Evolutionary conservation across 53 echinoderm and acorn worm species (phyloP).

Genomic region (Henricia sp.): DNA sequence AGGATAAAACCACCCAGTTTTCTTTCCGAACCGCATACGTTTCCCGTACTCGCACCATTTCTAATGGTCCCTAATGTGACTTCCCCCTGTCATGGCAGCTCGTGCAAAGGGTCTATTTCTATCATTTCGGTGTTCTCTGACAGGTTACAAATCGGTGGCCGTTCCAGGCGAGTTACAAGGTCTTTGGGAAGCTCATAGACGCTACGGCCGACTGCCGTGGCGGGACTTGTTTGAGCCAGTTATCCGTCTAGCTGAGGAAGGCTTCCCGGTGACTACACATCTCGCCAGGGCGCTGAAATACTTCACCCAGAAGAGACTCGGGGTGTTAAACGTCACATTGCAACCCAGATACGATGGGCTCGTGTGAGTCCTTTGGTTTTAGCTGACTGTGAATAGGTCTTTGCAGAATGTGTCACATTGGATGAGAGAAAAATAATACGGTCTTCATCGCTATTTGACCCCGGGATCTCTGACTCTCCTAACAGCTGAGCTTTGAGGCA

Average conservation of each 20-base stretch:
- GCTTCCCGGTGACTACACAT: constrained; percentile 36
- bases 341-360: constrained; percentile 1
- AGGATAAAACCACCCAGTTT: no score
- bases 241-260: constrained; percentile 30
- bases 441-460: no score
- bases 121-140: not conserved
- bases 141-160: constrained; percentile 22
- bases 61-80: no score
- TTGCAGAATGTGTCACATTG: no score
- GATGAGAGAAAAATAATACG: no score
- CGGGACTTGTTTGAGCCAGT: constrained; percentile 23
- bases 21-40: no score
- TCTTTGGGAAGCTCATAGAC: constrained; percentile 51
- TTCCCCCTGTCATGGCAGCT: not conserved
- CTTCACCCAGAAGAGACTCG: no score
- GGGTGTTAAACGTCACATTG: not conserved
- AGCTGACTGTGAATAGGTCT: no score
- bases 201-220: constrained; percentile 45
- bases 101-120: not conserved
- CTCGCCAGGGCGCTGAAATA: constrained; percentile 4
- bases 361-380: constrained; percentile 7
- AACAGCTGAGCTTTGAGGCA: no score
- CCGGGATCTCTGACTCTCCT: no score
- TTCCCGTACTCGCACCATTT: no score
- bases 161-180: constrained; percentile 45